These are phyloP conservation scores for Scortum barcoo DNA, from an alignment of 2,113 vertebrate genomes.

Conservation along the genomic window DNA sequence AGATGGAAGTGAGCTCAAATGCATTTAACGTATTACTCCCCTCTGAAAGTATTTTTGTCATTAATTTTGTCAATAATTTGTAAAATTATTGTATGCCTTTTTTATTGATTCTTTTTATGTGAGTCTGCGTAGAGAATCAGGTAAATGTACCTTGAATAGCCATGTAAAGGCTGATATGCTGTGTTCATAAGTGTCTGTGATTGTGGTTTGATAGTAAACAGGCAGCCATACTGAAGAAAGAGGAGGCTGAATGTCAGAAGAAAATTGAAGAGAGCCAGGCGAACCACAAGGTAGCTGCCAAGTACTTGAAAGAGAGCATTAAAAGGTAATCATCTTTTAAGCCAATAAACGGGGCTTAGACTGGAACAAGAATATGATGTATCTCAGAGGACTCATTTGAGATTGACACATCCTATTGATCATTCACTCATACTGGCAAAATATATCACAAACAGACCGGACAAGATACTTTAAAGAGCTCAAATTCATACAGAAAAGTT, in stretches of 20 bases:
- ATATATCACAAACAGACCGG: background rate
- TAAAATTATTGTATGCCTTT: background rate
- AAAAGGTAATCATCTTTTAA: conserved; percentile 83
- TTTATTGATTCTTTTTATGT: background rate
- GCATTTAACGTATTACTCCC: background rate
- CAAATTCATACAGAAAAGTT: background rate
- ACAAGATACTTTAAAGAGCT: background rate
- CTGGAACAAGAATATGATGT: conserved; percentile 1
- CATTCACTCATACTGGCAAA: conserved; percentile 3
- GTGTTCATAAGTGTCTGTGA: conserved; percentile 15
- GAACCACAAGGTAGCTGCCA: conserved; percentile 80
- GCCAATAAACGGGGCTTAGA: conserved; percentile 11
- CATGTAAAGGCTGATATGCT: conserved; percentile 1
- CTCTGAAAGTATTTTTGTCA: background rate
- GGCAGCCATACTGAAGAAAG: conserved; percentile 60
- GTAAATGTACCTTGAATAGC: background rate
- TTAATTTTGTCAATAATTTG: no score
- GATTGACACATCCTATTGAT: conserved; percentile 38
- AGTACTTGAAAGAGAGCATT: conserved; percentile 88
- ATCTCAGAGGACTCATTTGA: background rate
- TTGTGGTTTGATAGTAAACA: conserved; percentile 82
- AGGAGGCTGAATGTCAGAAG: conserved; percentile 75
- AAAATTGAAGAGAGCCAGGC: conserved; percentile 78
- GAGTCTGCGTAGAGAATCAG: background rate
- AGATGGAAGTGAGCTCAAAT: background rate